Evolutionary conservation across 2,797 vertebrate species (phyloP).

Genomic region (Dryobates pubescens): DNA sequence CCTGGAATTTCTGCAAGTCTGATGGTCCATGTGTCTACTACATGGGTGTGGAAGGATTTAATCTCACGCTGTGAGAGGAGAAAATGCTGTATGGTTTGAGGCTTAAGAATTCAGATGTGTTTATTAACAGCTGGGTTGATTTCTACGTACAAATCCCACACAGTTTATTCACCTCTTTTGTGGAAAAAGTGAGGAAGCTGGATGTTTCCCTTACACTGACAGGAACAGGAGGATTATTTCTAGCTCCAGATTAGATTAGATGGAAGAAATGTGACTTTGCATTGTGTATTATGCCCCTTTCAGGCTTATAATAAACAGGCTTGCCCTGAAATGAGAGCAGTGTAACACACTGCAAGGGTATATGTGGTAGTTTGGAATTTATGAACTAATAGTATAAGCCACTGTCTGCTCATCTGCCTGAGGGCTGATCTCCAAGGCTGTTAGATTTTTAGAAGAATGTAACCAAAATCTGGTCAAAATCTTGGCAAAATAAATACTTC

Average conservation of each 20-base stretch:
- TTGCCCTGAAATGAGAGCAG: neutral
- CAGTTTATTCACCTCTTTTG: neutral
- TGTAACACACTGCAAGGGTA: neutral
- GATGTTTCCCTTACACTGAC: neutral
- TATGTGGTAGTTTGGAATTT: neutral
- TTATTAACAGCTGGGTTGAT: neutral
- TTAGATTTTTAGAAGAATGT: neutral
- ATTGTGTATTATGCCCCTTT: neutral
- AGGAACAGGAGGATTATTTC: neutral
- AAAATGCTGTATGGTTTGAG: neutral
- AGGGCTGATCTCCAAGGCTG: rapidly evolving
- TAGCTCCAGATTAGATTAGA: neutral
- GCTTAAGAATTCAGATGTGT: neutral
- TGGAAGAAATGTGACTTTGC: neutral
- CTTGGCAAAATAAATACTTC: neutral
- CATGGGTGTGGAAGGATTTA: neutral
- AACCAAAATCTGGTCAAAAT: neutral
- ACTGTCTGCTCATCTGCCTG: neutral
- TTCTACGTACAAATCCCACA: neutral
- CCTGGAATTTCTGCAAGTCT: neutral
- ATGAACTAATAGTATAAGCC: neutral
- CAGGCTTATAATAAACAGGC: neutral
- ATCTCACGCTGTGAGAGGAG: neutral
- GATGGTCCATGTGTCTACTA: neutral
- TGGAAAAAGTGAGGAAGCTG: neutral